Evolutionary conservation across 2,888 invertebrate genomes (phyloP).

Genomic region (Adineta ricciae): DNA sequence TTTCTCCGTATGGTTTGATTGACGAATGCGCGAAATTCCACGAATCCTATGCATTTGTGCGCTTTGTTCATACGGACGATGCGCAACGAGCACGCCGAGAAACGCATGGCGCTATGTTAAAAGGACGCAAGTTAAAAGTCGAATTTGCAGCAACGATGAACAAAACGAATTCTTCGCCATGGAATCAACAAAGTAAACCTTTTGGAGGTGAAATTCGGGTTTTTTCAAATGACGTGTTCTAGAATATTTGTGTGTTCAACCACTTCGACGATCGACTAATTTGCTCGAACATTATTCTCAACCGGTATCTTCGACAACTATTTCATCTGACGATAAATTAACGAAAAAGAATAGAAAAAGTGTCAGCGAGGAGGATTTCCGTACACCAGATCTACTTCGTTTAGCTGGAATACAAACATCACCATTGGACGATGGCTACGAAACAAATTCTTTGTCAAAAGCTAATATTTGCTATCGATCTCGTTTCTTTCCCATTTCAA

Average conservation of each 20-base stretch:
- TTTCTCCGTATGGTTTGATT: not conserved
- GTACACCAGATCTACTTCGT: not conserved
- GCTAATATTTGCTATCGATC: not conserved
- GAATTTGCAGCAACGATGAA: not conserved
- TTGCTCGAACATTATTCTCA: not conserved
- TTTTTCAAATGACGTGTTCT: not conserved
- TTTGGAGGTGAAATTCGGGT: too few relatives aligned
- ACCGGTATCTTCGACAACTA: not conserved
- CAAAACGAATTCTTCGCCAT: not conserved
- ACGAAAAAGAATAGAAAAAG: not conserved
- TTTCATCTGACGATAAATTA: not conserved
- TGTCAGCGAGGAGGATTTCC: not conserved
- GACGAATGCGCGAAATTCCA: conserved; percentile 17
- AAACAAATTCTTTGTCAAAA: not conserved
- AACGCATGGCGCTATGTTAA: not conserved
- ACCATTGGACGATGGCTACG: not conserved
- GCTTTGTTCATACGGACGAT: not conserved
- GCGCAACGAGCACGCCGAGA: not conserved
- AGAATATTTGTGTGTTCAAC: not conserved
- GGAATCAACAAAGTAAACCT: not conserved
- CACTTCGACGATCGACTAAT: not conserved
- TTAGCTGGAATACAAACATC: not conserved
- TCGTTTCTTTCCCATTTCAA: not conserved
- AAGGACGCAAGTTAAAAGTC: not conserved
- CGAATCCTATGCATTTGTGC: not conserved